Conservation (phyloP, 1,140 invertebrate species). For the Procambarus clarkii region DNA sequence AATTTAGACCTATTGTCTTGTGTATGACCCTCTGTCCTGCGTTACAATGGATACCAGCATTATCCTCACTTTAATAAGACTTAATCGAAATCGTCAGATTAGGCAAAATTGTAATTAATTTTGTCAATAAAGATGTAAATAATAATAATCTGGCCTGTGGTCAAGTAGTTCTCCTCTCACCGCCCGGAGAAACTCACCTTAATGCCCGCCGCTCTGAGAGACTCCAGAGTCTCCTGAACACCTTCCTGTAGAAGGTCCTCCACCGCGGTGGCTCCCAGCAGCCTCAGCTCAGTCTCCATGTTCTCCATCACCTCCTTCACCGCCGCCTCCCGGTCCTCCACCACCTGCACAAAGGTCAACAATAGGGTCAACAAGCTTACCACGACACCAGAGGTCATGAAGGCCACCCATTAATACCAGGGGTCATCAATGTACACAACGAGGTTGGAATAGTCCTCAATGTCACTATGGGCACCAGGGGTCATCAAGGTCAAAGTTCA, state of each 20-base stretch:
- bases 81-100: no score
- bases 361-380: background rate
- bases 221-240: slow-evolving; percentile 85
- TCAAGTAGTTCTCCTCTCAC: background rate
- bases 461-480: background rate
- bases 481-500: background rate
- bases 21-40: no score
- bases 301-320: slow-evolving; percentile 69
- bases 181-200: slow-evolving; percentile 76
- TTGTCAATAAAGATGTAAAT: no score
- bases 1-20: no score
- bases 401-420: background rate
- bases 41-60: no score
- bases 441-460: no score
- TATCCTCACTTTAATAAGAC: no score
- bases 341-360: background rate
- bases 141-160: no score
- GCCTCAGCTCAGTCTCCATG: slow-evolving; percentile 81
- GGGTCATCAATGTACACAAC: no score
- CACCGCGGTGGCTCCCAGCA: slow-evolving; percentile 88
- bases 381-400: background rate
- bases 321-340: slow-evolving; percentile 56
- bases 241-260: slow-evolving; percentile 90
- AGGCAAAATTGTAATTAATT: no score
- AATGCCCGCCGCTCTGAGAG: slow-evolving; percentile 83